Base-by-base conservation (phyloP, 2,113 vertebrate species). In the Mobula hypostoma region DNA sequence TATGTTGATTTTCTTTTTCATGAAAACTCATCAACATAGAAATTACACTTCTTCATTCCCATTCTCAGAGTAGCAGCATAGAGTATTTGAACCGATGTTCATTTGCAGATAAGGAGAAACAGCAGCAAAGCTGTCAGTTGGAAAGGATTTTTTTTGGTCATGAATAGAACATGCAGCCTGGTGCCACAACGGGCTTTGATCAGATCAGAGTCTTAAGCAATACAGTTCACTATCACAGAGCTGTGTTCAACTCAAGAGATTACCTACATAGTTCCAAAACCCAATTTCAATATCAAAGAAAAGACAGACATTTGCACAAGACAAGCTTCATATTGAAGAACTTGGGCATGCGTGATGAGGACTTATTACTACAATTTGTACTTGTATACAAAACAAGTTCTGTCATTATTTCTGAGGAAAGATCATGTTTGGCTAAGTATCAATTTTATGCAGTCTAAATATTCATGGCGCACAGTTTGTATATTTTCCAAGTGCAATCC, bases 91-190 rank as follows among this genome's bases (percentile, higher is more conserved):
- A 66, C 15, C 36, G 48, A 72, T 74, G 24, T 29, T 56, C 11
- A 72, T 93, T 70, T 76, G 68, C 36, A 48, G 91, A 56, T 74
- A 29, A 56, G 70, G 48, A 74, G 91, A 19, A 36, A 76, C 91
- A 93, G 66, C 88, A 70, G 88, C 15, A 70, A 92, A 70, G 91
- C 66, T 66, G 88, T 91, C 88, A 70, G 88, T 93, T 70, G 90
- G 66, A 48, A 93, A 32, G 66, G n/a, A 74, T 93, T 74, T 29
- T 88, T 92, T 56, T 93, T 74, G 2, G 40, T 48, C 68, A 93
- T 56, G 68, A 93, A 56, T 93, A 48, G 91, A 74, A 74, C 70
- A 93, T 72, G 21, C 36, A 74, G 40, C 90, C 40, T 74, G 36
- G 36, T 70, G 21, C 90, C 74, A 93, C 74, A 74, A 93, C 32